phyloP scores from a whole-genome alignment of 2,888 invertebrate genomes.

The Synergus gifuensis region DNA sequence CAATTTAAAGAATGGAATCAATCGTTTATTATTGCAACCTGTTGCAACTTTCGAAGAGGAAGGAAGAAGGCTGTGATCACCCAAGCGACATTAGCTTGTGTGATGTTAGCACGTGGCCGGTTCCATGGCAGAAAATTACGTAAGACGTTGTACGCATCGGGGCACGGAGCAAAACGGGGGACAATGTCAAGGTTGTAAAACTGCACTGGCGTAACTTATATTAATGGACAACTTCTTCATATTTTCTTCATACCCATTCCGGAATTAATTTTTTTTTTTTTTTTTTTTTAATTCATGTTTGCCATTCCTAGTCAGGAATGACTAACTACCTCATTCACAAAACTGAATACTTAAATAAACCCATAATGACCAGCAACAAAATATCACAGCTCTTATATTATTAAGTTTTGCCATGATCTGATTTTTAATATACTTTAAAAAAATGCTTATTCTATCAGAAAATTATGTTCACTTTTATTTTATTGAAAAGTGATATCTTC shows the following conservation, averaged over 20 bases:
- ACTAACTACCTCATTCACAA: too few relatives aligned
- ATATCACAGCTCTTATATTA: too few relatives aligned
- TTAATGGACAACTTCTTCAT: background rate
- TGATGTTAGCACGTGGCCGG: constrained; percentile 28
- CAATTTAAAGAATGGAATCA: background rate
- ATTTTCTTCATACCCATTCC: background rate
- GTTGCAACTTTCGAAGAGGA: background rate
- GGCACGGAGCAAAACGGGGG: constrained; percentile 12
- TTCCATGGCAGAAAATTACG: constrained; percentile 30
- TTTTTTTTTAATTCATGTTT: too few relatives aligned
- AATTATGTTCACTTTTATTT: too few relatives aligned
- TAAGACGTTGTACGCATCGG: constrained; percentile 11
- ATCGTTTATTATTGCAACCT: constrained; percentile 5
- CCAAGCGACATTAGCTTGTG: constrained; percentile 25
- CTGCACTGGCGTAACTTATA: constrained; percentile 5
- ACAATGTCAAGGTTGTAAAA: constrained; percentile 38
- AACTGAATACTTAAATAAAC: too few relatives aligned
- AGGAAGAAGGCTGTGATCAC: constrained; percentile 11
- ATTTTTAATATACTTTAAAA: too few relatives aligned
- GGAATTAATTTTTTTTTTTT: too few relatives aligned
- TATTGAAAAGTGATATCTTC: too few relatives aligned
- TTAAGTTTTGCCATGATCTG: too few relatives aligned
- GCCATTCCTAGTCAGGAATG: too few relatives aligned
- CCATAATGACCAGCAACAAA: too few relatives aligned
- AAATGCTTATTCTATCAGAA: too few relatives aligned